Evolutionary conservation across 1,140 invertebrate species (phyloP), one percentile per base, ranked within the genome.

Genomic region (Vanessa atalanta): DNA sequence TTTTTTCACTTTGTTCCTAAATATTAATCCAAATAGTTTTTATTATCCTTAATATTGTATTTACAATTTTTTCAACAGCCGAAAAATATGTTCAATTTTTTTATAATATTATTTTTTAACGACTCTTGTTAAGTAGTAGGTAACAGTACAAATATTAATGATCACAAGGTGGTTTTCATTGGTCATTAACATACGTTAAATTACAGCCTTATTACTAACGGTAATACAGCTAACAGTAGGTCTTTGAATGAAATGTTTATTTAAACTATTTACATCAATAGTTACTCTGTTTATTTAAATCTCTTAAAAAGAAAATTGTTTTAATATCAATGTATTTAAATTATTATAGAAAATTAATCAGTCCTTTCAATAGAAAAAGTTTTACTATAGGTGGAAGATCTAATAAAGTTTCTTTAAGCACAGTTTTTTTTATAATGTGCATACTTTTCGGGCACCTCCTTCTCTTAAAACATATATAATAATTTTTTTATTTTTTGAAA

Each of bases 151-250:
- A 93, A 91, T 93, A 91, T 91, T 93, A 93, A 90, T 93, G 92
- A 93, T 93, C 93, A 93, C 93, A 93, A 93, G 92, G 93, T 92
- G 91, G 92, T 93, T 93, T 93, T 93, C 93, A 93, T 93, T 93
- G 93, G 93, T 93, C 93, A 93, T 93, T 93, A 93, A 93, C 91
- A 91, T 93, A 93, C 88, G 82, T 93, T 93, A 92, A 90, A 89
- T 88, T 93, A 93, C 85, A 88, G 78, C 83, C 88, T 91, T 90
- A 91, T 76, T 73, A 83, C 88, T 92, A 92, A 83, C 81, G 82
- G 83, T 81, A 82, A 88, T 90, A 88, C 88, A 88, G 65, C 83
- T 89, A 91, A 90, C 90, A 91, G 88, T 76, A 88, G 89, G 88
- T 89, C 89, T 83, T 88, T 76, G 78, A 76, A 82, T 81, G 78